Conservation (phyloP, 2,888 invertebrate species). For the Sipunculus nudus region DNA sequence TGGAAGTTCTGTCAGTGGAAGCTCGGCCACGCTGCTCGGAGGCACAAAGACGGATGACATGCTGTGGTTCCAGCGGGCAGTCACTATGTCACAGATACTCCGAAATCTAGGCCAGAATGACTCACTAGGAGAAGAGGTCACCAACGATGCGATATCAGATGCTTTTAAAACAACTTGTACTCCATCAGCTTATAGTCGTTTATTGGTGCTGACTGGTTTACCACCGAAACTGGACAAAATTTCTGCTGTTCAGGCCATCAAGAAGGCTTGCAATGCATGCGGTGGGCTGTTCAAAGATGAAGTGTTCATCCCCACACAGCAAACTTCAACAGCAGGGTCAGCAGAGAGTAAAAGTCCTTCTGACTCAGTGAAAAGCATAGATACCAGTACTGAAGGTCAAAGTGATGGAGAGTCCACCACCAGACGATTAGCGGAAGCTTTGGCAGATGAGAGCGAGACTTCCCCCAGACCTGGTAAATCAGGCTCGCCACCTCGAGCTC, state of each 20-base stretch:
- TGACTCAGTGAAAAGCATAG: too few species aligned
- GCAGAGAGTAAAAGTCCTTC: too few species aligned
- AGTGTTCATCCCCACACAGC: conserved; percentile 53
- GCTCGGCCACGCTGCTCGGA: conserved; percentile 21
- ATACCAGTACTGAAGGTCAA: too few species aligned
- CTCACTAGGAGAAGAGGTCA: conserved; percentile 50
- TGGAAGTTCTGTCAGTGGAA: conserved; percentile 30
- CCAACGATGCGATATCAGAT: conserved; percentile 54
- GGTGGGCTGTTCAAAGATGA: conserved; percentile 60
- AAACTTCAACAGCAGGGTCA: too few species aligned
- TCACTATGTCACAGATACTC: conserved; percentile 61
- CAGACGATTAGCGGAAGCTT: too few species aligned
- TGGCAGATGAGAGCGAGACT: too few species aligned
- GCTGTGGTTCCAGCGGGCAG: conserved; percentile 60
- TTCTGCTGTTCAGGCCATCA: conserved; percentile 47
- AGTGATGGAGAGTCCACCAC: too few species aligned
- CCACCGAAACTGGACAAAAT: conserved; percentile 48
- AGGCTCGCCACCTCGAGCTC: too few species aligned
- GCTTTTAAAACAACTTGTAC: conserved; percentile 48
- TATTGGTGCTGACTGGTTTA: conserved; percentile 59
- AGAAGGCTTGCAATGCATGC: conserved; percentile 49
- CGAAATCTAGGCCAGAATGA: conserved; percentile 55
- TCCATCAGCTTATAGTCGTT: conserved; percentile 53
- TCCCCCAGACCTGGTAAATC: too few species aligned
- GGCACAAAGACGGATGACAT: conserved; percentile 53